phyloP scores from a whole-genome alignment of 2,113 vertebrate genomes.

The Lynx canadensis region DNA sequence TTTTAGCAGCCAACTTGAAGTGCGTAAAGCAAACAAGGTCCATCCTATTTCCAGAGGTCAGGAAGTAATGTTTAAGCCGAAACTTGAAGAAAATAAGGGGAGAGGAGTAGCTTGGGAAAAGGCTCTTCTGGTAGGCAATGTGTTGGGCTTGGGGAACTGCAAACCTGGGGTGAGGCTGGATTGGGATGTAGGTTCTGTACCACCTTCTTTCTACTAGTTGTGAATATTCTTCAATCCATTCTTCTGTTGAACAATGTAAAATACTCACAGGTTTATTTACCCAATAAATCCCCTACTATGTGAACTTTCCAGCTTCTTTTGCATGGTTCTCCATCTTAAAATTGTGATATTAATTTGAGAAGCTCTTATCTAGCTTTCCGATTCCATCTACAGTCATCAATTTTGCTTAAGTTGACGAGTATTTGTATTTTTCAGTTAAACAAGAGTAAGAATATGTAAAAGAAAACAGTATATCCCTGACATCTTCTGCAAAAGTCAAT shows the following conservation, averaged over 20 bases:
- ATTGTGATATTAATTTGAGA: neutral
- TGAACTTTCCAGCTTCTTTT: neutral
- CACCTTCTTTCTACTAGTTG: neutral
- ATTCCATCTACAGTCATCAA: neutral
- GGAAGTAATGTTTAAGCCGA: neutral
- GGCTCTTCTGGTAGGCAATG: neutral
- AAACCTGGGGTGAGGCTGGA: neutral
- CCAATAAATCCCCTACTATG: neutral
- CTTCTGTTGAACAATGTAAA: conserved; percentile 6
- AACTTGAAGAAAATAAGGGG: neutral
- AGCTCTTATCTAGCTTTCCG: neutral
- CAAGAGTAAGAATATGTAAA: neutral
- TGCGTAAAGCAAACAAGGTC: neutral
- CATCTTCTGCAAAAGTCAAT: neutral
- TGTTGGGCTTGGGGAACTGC: neutral
- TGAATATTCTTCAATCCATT: neutral
- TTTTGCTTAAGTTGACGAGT: neutral
- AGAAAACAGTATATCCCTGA: neutral
- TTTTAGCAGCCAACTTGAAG: neutral
- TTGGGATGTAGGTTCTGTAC: neutral
- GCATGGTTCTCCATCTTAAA: neutral
- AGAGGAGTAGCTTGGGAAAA: neutral
- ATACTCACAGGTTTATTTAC: neutral
- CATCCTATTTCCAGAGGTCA: neutral
- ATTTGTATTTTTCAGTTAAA: neutral